A percentile compares a stretch with the other conserved stretches of the same genome.
These are phyloP conservation scores for Tapirus terrestris DNA, from an alignment of 2,113 vertebrate species.

Conservation along the genomic window DNA sequence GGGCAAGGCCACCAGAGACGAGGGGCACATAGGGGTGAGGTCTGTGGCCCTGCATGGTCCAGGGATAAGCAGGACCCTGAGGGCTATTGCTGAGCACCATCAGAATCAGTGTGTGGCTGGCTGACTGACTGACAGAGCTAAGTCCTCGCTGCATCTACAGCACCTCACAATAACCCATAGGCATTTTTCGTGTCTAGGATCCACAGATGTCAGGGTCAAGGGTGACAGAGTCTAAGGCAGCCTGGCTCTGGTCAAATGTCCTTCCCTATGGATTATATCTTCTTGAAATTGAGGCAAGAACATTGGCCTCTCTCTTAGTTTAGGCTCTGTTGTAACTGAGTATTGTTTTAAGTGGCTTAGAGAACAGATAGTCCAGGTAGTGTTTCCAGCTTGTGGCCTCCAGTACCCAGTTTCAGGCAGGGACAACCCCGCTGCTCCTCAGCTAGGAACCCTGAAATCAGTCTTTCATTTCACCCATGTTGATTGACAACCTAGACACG, in stretches of 20 bases:
- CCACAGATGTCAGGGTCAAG: not conserved
- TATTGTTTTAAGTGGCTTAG: not conserved
- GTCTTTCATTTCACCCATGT: not conserved
- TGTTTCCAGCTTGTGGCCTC: not conserved
- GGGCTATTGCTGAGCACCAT: accelerated
- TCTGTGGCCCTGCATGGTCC: too few relatives aligned
- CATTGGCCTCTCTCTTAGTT: not conserved
- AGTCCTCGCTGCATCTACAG: not conserved
- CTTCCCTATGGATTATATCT: not conserved
- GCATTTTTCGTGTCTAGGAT: not conserved
- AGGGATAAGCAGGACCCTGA: not conserved
- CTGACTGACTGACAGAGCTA: not conserved
- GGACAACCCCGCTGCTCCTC: not conserved
- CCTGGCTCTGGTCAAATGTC: not conserved
- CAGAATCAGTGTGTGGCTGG: not conserved
- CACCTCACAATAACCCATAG: not conserved
- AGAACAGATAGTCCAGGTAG: not conserved
- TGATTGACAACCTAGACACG: not conserved
- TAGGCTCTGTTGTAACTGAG: not conserved
- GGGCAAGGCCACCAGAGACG: not conserved
- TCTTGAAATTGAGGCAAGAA: not conserved
- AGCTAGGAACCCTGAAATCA: not conserved
- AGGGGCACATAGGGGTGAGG: not conserved
- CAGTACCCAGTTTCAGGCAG: accelerated
- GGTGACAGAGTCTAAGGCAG: not conserved